Conservation (phyloP, 2,888 invertebrate genomes). For the Agrenia bidenticulata region DNA sequence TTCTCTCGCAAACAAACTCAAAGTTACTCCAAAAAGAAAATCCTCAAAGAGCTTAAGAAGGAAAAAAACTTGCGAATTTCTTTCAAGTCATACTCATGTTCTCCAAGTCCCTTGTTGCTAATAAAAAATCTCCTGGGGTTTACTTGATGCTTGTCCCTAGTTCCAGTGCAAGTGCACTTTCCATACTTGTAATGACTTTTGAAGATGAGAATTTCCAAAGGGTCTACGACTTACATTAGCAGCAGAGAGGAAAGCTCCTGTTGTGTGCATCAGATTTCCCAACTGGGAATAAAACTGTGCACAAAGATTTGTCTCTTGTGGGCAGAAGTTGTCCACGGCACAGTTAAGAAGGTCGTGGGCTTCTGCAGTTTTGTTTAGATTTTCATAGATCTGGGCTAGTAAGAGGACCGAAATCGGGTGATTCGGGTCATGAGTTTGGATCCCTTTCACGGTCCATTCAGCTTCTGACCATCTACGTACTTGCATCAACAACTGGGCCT, state of each 20-base stretch:
- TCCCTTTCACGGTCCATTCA: constrained; percentile 37
- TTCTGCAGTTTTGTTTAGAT: constrained; percentile 45
- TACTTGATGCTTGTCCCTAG: no score
- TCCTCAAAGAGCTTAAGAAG: background rate
- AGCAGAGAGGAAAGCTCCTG: constrained; percentile 44
- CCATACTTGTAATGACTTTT: no score
- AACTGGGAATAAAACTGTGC: constrained; percentile 47
- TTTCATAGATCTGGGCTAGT: constrained; percentile 46
- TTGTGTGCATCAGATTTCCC: constrained; percentile 50
- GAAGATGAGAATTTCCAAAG: background rate
- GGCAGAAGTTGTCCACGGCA: constrained; percentile 44
- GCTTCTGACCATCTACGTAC: constrained; percentile 46
- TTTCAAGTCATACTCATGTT: constrained; percentile 5
- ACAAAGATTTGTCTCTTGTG: constrained; percentile 45
- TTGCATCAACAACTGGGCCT: constrained; percentile 45
- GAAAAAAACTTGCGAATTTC: constrained; percentile 11
- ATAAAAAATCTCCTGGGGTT: no score
- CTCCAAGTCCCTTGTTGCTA: background rate
- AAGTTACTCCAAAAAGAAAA: constrained; percentile 3
- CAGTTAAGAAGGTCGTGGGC: constrained; percentile 45
- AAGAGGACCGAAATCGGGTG: constrained; percentile 43
- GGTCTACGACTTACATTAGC: constrained; percentile 45
- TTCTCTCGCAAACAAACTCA: constrained; percentile 1
- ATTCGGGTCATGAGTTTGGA: constrained; percentile 35
- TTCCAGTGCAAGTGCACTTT: no score